A percentile compares a stretch with the other conserved stretches of the same genome.
Evolutionary conservation across 2,797 vertebrate genomes (phyloP).

Genomic region (Fratercula arctica): DNA sequence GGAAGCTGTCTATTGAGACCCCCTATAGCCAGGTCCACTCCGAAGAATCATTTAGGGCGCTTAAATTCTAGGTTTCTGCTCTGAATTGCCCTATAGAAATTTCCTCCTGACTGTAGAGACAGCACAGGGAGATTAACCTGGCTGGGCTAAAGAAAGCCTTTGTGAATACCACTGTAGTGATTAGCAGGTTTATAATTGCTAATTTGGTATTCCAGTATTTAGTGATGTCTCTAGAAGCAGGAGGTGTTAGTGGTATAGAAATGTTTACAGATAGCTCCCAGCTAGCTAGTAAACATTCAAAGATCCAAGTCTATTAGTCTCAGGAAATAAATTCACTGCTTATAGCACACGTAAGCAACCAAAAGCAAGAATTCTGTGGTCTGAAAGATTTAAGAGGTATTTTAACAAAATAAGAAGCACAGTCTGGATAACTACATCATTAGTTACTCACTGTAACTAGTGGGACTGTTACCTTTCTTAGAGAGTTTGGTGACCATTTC

Average conservation of each 20-base stretch:
- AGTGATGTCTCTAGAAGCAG: not conserved
- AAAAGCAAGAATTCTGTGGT: not conserved
- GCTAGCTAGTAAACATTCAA: not conserved
- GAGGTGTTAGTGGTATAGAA: not conserved
- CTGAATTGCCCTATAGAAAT: not conserved
- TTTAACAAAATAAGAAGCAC: not conserved
- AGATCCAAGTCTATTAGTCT: not conserved
- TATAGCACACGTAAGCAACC: not conserved
- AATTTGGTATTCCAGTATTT: not conserved
- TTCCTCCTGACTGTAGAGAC: not conserved
- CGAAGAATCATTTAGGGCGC: not conserved
- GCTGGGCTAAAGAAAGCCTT: slow-evolving; percentile 1
- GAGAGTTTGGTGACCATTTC: not conserved
- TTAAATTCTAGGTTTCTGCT: not conserved
- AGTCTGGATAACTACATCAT: not conserved
- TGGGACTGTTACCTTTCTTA: not conserved
- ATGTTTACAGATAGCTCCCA: not conserved
- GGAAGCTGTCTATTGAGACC: not conserved
- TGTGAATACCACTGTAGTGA: not conserved
- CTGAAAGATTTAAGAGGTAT: not conserved
- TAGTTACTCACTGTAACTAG: not conserved
- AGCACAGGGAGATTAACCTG: not conserved
- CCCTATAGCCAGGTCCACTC: not conserved
- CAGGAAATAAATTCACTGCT: not conserved
- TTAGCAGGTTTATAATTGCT: not conserved